These are phyloP conservation scores for Deroplatys truncata DNA, from an alignment of 2,888 invertebrate species.

Conservation along the genomic window DNA sequence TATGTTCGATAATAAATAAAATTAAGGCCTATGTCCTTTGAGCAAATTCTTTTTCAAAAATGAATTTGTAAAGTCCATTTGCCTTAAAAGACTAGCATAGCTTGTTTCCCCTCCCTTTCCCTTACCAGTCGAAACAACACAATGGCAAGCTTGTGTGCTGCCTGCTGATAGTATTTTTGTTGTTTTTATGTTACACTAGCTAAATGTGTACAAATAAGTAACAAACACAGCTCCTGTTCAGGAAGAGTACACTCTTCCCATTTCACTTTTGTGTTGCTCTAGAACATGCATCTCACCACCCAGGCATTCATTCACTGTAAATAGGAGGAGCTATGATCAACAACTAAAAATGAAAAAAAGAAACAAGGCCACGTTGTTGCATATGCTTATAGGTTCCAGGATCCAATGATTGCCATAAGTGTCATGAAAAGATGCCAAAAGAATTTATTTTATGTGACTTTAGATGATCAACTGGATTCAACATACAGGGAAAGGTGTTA, in stretches of 20 bases:
- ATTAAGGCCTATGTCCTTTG: background rate
- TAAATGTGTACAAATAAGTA: background rate
- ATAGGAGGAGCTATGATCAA: background rate
- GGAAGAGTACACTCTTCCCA: background rate
- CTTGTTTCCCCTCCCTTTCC: background rate
- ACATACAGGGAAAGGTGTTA: background rate
- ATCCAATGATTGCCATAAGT: background rate
- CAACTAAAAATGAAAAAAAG: background rate
- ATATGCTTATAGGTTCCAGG: background rate
- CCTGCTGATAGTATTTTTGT: background rate
- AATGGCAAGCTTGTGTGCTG: background rate
- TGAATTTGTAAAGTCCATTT: background rate
- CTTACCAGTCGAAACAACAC: background rate
- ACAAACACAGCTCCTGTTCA: background rate
- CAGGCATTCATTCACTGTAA: background rate
- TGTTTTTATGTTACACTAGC: background rate
- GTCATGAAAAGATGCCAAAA: background rate
- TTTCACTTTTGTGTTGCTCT: background rate
- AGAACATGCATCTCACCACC: background rate
- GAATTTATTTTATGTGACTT: background rate
- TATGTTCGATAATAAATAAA: constrained; percentile 1
- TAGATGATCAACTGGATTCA: background rate
- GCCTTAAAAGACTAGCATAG: constrained; percentile 5
- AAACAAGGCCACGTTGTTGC: background rate
- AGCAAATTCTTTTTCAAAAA: background rate